These are phyloP conservation scores for Lepisosteus oculatus DNA, from an alignment of 2,113 vertebrate species.

Conservation along the genomic window DNA sequence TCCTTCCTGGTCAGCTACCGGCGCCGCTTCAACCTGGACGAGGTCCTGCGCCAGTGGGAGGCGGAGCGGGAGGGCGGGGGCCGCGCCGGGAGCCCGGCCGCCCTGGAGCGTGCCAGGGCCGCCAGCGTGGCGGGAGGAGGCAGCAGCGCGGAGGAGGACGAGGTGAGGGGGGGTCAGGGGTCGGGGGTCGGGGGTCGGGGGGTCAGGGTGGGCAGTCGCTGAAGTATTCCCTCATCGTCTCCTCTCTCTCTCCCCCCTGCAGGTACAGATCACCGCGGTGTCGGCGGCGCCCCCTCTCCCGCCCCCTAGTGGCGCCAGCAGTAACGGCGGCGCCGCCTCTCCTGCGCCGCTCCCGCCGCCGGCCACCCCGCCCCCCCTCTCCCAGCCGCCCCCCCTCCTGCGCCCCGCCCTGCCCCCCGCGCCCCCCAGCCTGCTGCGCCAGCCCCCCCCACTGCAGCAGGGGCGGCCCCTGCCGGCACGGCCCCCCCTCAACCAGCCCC, in stretches of 20 bases:
- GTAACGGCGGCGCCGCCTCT: slow-evolving; percentile 33
- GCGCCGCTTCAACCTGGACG: slow-evolving; percentile 85
- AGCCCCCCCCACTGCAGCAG: slow-evolving; percentile 80
- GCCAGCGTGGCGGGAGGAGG: slow-evolving; percentile 49
- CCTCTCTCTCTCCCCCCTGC: background rate
- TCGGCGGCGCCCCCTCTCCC: slow-evolving; percentile 52
- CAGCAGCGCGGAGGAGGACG: slow-evolving; percentile 59
- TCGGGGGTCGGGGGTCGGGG: background rate
- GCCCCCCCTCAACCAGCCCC: slow-evolving; percentile 43
- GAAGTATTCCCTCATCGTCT: background rate
- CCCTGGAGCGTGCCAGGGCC: slow-evolving; percentile 36
- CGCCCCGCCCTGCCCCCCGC: slow-evolving; percentile 76
- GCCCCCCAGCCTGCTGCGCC: slow-evolving; percentile 77
- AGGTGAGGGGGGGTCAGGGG: slow-evolving; percentile 55
- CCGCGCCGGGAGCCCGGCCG: no score
- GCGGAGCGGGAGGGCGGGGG: slow-evolving; percentile 72
- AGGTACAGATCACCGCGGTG: slow-evolving; percentile 71
- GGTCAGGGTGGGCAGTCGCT: background rate
- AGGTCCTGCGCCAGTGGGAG: slow-evolving; percentile 87
- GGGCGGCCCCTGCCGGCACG: slow-evolving; percentile 77
- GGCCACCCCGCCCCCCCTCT: slow-evolving; percentile 65
- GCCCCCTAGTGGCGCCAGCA: slow-evolving; percentile 34
- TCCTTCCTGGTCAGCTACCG: slow-evolving; percentile 88
- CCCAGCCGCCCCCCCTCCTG: slow-evolving; percentile 79
- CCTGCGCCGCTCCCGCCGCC: no score